Percentiles rank a stretch among this genome's conserved stretches.
Conservation (phyloP, 2,113 vertebrate genomes). For the Crotalus tigris region DNA sequence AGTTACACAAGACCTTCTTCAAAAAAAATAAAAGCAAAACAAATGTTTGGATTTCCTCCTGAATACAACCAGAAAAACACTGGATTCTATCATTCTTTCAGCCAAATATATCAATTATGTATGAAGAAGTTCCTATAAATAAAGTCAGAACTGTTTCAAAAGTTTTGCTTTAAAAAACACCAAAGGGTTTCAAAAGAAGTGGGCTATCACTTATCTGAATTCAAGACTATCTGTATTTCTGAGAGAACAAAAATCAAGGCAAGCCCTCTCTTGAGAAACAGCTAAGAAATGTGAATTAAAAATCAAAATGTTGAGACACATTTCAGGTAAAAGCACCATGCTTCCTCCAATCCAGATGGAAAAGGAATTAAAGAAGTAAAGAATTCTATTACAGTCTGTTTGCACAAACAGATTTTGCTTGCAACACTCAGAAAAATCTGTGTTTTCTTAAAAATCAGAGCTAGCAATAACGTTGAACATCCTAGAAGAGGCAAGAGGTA, state of each 20-base stretch:
- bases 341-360: not conserved
- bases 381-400: not conserved
- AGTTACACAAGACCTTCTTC: not conserved
- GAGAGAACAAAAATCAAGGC: not conserved
- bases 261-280: not conserved
- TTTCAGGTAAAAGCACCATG: not conserved
- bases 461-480: not conserved
- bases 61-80: not conserved
- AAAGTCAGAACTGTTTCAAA: not conserved
- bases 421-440: not conserved
- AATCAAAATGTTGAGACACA: not conserved
- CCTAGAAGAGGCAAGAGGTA: not conserved
- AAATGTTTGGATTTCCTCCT: not conserved
- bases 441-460: not conserved
- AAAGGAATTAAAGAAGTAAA: not conserved
- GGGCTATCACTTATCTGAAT: not conserved
- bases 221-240: not conserved
- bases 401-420: not conserved
- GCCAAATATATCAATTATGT: not conserved
- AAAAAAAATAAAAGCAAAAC: not conserved
- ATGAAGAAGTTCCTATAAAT: not conserved
- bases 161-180: not conserved
- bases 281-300: not conserved
- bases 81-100: not conserved
- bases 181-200: rapidly evolving